phyloP scores from a whole-genome alignment of 2,888 invertebrate genomes.

The Microctonus hyperodae region DNA sequence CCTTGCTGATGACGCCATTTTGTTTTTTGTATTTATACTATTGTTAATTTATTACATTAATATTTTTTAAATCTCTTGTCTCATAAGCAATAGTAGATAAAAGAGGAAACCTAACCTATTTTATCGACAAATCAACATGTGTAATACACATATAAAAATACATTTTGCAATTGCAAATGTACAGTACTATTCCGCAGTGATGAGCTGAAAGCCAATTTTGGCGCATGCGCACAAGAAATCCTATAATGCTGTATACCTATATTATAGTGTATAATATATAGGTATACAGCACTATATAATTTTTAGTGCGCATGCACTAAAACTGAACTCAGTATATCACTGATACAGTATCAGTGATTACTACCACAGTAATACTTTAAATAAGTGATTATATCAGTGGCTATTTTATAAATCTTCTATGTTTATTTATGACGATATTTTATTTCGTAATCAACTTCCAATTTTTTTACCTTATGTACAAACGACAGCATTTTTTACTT shows the following conservation, averaged over 20 bases:
- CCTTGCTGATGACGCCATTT: background rate
- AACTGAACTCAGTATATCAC: too few relatives aligned
- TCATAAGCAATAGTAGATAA: background rate
- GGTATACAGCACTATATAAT: too few relatives aligned
- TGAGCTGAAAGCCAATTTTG: too few relatives aligned
- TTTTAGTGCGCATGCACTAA: too few relatives aligned
- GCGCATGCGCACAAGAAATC: too few relatives aligned
- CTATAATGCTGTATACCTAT: too few relatives aligned
- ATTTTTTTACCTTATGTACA: slow-evolving; percentile 2
- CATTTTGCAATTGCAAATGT: background rate
- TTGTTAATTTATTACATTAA: too few relatives aligned
- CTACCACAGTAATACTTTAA: background rate
- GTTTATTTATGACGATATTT: background rate
- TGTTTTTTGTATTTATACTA: too few relatives aligned
- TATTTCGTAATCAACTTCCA: background rate
- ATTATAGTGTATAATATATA: too few relatives aligned
- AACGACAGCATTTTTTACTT: background rate
- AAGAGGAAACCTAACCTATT: background rate
- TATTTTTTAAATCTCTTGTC: background rate
- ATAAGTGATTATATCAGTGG: background rate
- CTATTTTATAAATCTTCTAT: background rate
- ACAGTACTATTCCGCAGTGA: too few relatives aligned
- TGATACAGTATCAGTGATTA: too few relatives aligned
- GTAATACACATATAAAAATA: background rate
- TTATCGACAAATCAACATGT: background rate